Conservation (phyloP, 2,888 invertebrate genomes). For the Pheosia tremula region DNA sequence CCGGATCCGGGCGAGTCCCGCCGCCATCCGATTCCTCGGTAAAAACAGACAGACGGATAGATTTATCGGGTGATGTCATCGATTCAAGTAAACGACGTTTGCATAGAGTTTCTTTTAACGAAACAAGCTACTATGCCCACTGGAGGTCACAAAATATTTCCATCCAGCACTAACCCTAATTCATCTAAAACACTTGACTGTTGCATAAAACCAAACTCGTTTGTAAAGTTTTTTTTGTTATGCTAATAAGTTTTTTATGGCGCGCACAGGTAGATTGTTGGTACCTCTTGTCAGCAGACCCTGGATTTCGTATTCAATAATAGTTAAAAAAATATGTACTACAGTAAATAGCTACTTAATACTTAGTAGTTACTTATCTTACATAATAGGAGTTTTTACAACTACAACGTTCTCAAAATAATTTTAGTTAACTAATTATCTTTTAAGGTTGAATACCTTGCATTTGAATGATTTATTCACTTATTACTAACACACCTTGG, state of each 20-base stretch:
- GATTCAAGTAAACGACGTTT: conserved; percentile 51
- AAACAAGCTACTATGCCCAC: conserved; percentile 12
- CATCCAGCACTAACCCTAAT: conserved; percentile 11
- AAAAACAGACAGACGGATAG: conserved; percentile 56
- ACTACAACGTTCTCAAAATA: not conserved
- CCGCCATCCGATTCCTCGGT: conserved; percentile 55
- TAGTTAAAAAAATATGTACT: not conserved
- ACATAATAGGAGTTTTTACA: no score
- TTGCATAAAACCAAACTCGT: conserved; percentile 36
- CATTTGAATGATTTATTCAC: conserved; percentile 29
- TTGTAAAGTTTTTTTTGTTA: conserved; percentile 33
- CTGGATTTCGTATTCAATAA: conserved; percentile 9
- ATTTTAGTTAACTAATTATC: not conserved
- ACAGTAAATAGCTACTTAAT: no score
- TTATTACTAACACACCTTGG: conserved; percentile 27
- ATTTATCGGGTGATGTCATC: conserved; percentile 79
- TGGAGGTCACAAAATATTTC: conserved; percentile 8
- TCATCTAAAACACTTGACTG: conserved; percentile 17
- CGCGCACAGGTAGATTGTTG: conserved; percentile 49
- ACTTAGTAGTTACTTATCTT: no score
- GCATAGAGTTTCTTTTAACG: conserved; percentile 22
- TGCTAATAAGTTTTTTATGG: conserved; percentile 27
- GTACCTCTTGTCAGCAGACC: conserved; percentile 9
- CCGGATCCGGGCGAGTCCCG: conserved; percentile 77
- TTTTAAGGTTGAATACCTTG: conserved; percentile 8